A percentile compares a stretch with the other conserved stretches of the same genome.
phyloP scores from a whole-genome alignment of 1,140 invertebrate species.

The Stegodyphus mimosarum region DNA sequence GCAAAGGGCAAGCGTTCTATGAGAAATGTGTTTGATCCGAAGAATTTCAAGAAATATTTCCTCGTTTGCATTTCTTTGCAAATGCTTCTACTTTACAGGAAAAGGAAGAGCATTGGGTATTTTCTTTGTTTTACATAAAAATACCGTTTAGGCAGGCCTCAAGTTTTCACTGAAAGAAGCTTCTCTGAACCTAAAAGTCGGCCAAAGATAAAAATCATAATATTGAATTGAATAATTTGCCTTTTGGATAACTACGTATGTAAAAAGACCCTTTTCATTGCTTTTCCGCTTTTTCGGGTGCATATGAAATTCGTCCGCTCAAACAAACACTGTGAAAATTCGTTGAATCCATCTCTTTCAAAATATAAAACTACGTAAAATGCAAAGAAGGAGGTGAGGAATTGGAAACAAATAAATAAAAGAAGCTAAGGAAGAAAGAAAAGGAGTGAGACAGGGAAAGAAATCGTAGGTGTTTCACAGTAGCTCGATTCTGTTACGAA shows the following conservation, averaged over 20 bases:
- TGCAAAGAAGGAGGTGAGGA: not conserved
- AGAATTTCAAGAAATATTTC: too few species aligned
- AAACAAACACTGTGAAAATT: constrained; percentile 32
- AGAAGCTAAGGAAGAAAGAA: constrained; percentile 9
- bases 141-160: constrained; percentile 40
- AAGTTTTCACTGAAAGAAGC: constrained; percentile 21
- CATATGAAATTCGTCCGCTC: constrained; percentile 21
- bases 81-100: too few species aligned
- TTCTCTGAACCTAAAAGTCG: constrained; percentile 8
- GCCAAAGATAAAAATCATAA: constrained; percentile 32
- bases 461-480: constrained; percentile 46
- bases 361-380: constrained; percentile 25
- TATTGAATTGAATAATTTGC: constrained; percentile 55
- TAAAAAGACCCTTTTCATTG: constrained; percentile 26
- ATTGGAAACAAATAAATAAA: constrained; percentile 11
- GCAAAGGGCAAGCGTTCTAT: too few species aligned
- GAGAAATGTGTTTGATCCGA: too few species aligned
- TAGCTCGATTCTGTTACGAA: constrained; percentile 41
- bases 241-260: constrained; percentile 41
- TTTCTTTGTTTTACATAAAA: constrained; percentile 57
- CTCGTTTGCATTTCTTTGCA: too few species aligned
- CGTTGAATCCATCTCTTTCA: constrained; percentile 32
- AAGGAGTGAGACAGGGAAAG: not conserved
- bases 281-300: not conserved
- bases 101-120: constrained; percentile 28